Base-by-base conservation (phyloP, 2,113 vertebrate species). In the Lepisosteus oculatus region DNA sequence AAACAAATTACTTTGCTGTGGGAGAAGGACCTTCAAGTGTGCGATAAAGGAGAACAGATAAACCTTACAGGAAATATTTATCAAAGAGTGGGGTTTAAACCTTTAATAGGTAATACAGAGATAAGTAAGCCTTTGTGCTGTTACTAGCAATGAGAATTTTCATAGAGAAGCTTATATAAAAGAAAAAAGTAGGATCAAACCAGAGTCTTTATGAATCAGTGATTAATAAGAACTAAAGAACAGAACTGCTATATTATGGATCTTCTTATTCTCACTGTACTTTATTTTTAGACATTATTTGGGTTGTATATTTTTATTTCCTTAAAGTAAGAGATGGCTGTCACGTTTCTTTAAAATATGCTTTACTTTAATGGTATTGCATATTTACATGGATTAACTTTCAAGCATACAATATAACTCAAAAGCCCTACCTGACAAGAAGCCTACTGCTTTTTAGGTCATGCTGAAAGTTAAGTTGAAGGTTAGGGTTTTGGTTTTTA, bases 31-130 rank as follows among this genome's bases (percentile, higher is more conserved):
- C 90, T 87, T 91, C 83, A 80, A 81, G 85, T 80, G 84, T 41
- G 78, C 17, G 90, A 90, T 91, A 90, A 91, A 87, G 85, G 81
- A 65, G 65, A 63, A 51, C 76, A 84, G 85, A 91, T 90, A 90
- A 88, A 83, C 80, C 86, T 88, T 89, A 90, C 87, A 88, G 85
- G 83, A 84, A 88, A 83, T 90, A 86, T 92, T 90, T 91, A 90
- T 91, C 85, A 86, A 83, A 86, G 81, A 83, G 81, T 47, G 80
- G 83, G 83, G 80, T 88, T 92, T 91, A 92, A 90, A 90, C 90
- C 87, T 90, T 91, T 92, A 92, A 91, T 92, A 93, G 91, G 90
- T 93, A 91, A 90, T 89, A 85, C 87, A 79, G 79, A 90, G 90
- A 93, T 91, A 93, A 93, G 87, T 90, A 90, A 87, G 90, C 91